Base-by-base conservation (phyloP, 2,888 invertebrate species). In the Netelia fuscicornis region DNA sequence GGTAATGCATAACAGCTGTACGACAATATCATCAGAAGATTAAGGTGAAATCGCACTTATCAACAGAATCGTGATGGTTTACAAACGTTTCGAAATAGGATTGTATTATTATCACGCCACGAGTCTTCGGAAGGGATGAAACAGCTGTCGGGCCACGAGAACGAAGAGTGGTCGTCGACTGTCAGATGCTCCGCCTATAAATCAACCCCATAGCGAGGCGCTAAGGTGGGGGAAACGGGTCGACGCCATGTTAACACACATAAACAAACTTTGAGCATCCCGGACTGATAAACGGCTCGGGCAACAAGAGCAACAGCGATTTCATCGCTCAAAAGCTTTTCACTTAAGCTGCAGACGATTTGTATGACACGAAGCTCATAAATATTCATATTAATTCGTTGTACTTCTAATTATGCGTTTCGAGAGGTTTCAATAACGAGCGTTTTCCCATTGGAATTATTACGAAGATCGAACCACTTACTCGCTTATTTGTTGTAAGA, bases 121-220 rank as follows among this genome's bases (percentile, higher is more conserved):
- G 13, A 42, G 20, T 54, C 25, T 72, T 75, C 9, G 30, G 64
- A 78, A 76, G 80, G 67, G 54, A 71, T 65, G 67, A 65, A 86
- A 85, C 85, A 86, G 86, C 86, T 84, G 84, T 77, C 77, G 81
- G 64, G 62, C 54, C 37, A n/a, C 62, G 44, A 72, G 23, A 13
- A 30, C 62, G 68, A 89, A 90, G 92, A 92, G 93, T 93, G 91
- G 91, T 89, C 88, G 37, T 91, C 91, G 89, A 89, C 91, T 92
- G 92, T 92, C 92, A 10, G 93, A 93, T 92, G 93, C 93, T 93
- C 93, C 93, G 93, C 93, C 93, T 93, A 93, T 93, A 93, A 93
- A 93, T 93, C 93, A 93, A 92, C 90, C 89, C 87, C 85, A 88
- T 86, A 87, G 86, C 56, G 64, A 64, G 64, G 23, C 56, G 86